Evolutionary conservation across 2,113 vertebrate genomes (phyloP).

Genomic region (Morone saxatilis): DNA sequence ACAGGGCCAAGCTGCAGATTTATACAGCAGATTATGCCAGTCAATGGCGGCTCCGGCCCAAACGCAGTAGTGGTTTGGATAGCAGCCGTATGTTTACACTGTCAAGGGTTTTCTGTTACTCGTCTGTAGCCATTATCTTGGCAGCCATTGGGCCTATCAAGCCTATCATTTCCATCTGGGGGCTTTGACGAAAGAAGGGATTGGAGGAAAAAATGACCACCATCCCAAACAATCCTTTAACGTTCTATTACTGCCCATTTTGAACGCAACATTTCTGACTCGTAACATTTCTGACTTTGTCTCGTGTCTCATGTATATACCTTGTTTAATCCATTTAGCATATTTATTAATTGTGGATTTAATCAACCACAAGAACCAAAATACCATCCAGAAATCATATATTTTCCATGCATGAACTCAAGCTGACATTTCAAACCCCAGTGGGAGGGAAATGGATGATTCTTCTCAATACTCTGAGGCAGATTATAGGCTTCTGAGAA

Average conservation of each 20-base stretch:
- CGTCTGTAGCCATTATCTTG: constrained; percentile 77
- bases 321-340: not conserved
- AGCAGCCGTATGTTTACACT: constrained; percentile 80
- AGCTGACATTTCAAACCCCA: constrained; percentile 25
- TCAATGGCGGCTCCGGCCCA: constrained; percentile 83
- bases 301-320: not conserved
- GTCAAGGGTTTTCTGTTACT: constrained; percentile 81
- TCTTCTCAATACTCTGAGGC: constrained; percentile 42
- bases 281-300: no score
- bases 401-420: constrained; percentile 22
- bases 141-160: constrained; percentile 45
- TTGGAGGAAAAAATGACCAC: constrained; percentile 11
- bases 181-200: constrained; percentile 50
- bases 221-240: constrained; percentile 3
- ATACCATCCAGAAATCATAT: not conserved
- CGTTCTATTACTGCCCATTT: not conserved
- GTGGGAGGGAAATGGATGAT: constrained; percentile 32
- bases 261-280: not conserved
- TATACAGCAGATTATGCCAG: constrained; percentile 83
- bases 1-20: constrained; percentile 84
- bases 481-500: constrained; percentile 32
- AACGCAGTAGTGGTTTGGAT: constrained; percentile 79
- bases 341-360: not conserved
- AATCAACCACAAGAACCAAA: not conserved
- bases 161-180: constrained; percentile 67